Conservation (phyloP, 2,797 vertebrate species). For the Lepidocolaptes lacrymiger region DNA sequence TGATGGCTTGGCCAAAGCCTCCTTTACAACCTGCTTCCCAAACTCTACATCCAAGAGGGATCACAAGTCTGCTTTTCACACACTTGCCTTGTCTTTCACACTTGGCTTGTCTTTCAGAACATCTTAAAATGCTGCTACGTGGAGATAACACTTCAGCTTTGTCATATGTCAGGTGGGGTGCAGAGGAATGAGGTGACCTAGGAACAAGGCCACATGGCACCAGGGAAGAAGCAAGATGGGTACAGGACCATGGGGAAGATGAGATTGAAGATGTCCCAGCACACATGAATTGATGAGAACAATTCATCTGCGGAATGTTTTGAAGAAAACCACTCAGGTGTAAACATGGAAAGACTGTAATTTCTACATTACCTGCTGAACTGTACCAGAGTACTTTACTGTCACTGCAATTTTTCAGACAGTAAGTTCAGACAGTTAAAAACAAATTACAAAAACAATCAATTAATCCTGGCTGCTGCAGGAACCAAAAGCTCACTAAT, state of each 20-base stretch:
- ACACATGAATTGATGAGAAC: neutral
- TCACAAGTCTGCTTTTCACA: neutral
- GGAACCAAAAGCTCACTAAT: neutral
- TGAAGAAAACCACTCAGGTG: neutral
- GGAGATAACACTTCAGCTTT: neutral
- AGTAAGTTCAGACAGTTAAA: neutral
- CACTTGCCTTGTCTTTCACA: rapidly evolving
- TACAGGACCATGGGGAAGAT: neutral
- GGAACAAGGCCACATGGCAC: neutral
- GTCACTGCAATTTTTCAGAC: neutral
- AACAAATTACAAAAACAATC: neutral
- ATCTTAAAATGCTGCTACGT: neutral
- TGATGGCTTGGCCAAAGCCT: neutral
- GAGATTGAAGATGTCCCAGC: neutral
- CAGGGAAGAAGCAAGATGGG: neutral
- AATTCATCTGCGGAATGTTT: neutral
- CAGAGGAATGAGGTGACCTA: neutral
- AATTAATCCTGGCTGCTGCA: neutral
- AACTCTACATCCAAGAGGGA: neutral
- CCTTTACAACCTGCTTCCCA: rapidly evolving
- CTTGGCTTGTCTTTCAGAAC: neutral
- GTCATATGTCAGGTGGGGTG: rapidly evolving
- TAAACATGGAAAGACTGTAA: neutral
- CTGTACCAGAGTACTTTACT: neutral
- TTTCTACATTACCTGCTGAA: neutral